These are phyloP conservation scores for Tadarida brasiliensis DNA, from an alignment of 2,797 vertebrate species.

Conservation along the genomic window DNA sequence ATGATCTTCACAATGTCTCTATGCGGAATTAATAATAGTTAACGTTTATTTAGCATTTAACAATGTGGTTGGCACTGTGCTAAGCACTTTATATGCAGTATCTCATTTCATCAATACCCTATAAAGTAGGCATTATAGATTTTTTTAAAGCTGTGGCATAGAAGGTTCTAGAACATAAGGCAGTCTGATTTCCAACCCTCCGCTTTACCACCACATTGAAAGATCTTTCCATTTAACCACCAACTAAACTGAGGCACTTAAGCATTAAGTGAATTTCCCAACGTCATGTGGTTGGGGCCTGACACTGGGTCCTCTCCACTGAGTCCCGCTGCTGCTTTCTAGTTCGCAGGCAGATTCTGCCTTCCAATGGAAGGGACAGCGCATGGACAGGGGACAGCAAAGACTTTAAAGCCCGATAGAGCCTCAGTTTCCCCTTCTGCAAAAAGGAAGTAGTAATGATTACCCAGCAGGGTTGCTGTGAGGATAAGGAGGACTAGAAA, in stretches of 20 bases:
- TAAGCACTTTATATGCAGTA: neutral
- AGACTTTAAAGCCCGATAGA: neutral
- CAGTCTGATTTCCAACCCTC: neutral
- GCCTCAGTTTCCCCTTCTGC: neutral
- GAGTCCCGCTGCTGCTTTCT: neutral
- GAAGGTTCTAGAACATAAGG: constrained; percentile 25
- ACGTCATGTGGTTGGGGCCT: neutral
- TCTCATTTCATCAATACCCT: constrained; percentile 9
- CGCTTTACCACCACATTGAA: neutral
- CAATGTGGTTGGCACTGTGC: neutral
- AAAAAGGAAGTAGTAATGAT: neutral
- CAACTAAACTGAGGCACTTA: neutral
- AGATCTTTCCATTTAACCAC: neutral
- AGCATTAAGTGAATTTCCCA: neutral
- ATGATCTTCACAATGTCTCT: neutral
- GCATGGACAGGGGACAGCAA: neutral
- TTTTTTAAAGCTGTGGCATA: neutral
- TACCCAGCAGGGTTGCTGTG: neutral
- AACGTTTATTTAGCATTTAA: neutral
- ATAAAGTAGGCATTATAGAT: neutral
- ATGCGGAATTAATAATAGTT: neutral
- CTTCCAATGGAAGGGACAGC: neutral
- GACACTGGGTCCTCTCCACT: neutral
- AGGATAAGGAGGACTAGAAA: neutral
- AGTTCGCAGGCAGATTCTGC: neutral